A percentile compares a stretch with the other conserved stretches of the same genome.
Evolutionary conservation across 1,140 invertebrate species (phyloP).

Genomic region (Caenorhabditis brenneri): DNA sequence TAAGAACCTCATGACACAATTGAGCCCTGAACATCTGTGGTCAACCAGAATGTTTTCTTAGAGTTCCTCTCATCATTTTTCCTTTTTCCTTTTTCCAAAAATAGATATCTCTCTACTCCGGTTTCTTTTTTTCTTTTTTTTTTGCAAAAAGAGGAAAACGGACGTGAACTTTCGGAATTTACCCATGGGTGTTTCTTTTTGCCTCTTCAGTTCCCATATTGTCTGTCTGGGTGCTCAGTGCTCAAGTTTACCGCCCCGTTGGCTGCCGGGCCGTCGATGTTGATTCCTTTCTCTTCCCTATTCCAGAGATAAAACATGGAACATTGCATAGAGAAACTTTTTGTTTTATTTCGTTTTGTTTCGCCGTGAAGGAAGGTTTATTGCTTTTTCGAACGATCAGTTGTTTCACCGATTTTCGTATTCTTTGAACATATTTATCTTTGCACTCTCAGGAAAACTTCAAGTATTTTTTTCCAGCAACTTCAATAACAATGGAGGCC

Average conservation of each 20-base stretch:
- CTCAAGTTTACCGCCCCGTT: background rate
- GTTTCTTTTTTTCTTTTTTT: background rate
- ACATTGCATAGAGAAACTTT: background rate
- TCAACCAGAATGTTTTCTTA: background rate
- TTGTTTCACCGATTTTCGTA: too few species aligned
- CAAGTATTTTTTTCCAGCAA: too few species aligned
- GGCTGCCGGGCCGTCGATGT: background rate
- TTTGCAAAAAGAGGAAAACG: too few species aligned
- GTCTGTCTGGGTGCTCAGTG: background rate
- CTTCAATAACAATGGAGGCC: too few species aligned
- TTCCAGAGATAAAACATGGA: constrained; percentile 1
- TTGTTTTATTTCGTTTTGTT: background rate
- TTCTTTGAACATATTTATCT: too few species aligned
- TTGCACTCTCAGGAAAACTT: too few species aligned
- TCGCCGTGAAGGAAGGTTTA: background rate
- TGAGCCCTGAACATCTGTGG: background rate
- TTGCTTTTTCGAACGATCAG: background rate
- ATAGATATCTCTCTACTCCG: background rate
- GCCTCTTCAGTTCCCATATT: background rate
- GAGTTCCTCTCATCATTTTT: background rate
- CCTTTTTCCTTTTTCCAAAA: background rate
- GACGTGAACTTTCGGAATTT: constrained; percentile 10
- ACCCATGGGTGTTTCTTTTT: background rate
- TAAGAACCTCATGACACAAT: too few species aligned
- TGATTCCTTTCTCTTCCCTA: background rate